Base-by-base conservation (phyloP, 2,113 vertebrate genomes). In the Cervus canadensis region DNA sequence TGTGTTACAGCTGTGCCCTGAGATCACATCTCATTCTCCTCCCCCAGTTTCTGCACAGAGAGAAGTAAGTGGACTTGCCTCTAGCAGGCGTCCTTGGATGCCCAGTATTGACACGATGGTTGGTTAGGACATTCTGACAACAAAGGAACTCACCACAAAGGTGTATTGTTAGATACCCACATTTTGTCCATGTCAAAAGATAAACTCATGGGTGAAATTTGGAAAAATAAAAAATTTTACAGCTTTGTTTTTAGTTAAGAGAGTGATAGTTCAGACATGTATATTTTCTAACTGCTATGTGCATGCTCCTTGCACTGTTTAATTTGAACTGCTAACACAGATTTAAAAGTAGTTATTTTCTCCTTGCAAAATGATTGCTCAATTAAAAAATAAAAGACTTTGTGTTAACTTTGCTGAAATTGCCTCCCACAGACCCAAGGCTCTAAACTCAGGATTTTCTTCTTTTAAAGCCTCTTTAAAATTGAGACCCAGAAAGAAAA, bases 381-480 rank as follows among this genome's bases (percentile, higher is more conserved):
- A 78, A 85, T 71, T 91, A 40, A 62, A 76, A 56, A 52, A 84
- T 36, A 86, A 79, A 78, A 56, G 5, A 89, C 21, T 15, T n/a
- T n/a, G 30, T n/a, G 67, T 94, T 95, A 83, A 87, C 36, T 83
- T 95, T 76, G 60, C 56, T 67, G 83, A 91, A 87, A 78, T 76
- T 76, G 50, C 23, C 52, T 82, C 82, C 52, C 59, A 36, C 45
- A 82, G 12, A 85, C 26, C 59, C 23, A 45, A 33, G n/a, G 3
- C 30, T 87, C 48, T 82, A 33, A 64, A 48, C 30, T 83, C 45
- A 82, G 9, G 43, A 25, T 50, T 56, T 82, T 91, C 25, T 64
- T 95, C 48, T 59, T 48, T 56, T 50, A 87, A 62, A 90, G 25
- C 5, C 6, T 16, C 87, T 82, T 36, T 59, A 50, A 87, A 91